Conservation (phyloP, 1,140 invertebrate genomes). For the Coptotermes formosanus region DNA sequence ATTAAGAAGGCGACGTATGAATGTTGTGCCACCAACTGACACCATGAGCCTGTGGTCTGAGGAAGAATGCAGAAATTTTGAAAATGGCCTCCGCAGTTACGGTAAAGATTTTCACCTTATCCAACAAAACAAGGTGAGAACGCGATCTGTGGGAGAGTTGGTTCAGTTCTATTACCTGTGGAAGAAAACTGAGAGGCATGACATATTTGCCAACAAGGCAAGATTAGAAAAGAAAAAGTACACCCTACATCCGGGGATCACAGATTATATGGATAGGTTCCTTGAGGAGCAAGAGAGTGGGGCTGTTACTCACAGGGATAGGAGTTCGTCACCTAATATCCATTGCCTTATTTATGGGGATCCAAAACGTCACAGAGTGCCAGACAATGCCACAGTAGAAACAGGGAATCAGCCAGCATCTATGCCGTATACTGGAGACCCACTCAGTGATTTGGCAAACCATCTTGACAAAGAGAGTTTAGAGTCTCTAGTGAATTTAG, state of each 20-base stretch:
- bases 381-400: slow-evolving; percentile 21
- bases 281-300: slow-evolving; percentile 74
- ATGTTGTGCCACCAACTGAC: slow-evolving; percentile 67
- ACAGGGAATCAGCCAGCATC: background rate
- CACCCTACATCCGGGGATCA: slow-evolving; percentile 77
- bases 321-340: slow-evolving; percentile 48
- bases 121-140: slow-evolving; percentile 90
- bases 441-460: slow-evolving; percentile 27
- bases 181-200: slow-evolving; percentile 98
- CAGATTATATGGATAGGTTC: slow-evolving; percentile 86
- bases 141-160: slow-evolving; percentile 92
- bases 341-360: slow-evolving; percentile 64
- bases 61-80: slow-evolving; percentile 96
- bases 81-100: slow-evolving; percentile 86
- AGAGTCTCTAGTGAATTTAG: slow-evolving; percentile 27
- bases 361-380: slow-evolving; percentile 52
- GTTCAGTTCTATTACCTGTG: slow-evolving; percentile 98
- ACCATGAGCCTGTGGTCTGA: slow-evolving; percentile 92
- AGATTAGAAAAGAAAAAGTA: slow-evolving; percentile 86
- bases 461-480: slow-evolving; percentile 27
- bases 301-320: slow-evolving; percentile 42
- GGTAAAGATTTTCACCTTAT: slow-evolving; percentile 97
- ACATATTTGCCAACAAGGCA: slow-evolving; percentile 84
- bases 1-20: slow-evolving; percentile 77
- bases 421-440: slow-evolving; percentile 24